Conservation (phyloP, 1,140 invertebrate genomes). For the Meloidogyne chitwoodi region DNA sequence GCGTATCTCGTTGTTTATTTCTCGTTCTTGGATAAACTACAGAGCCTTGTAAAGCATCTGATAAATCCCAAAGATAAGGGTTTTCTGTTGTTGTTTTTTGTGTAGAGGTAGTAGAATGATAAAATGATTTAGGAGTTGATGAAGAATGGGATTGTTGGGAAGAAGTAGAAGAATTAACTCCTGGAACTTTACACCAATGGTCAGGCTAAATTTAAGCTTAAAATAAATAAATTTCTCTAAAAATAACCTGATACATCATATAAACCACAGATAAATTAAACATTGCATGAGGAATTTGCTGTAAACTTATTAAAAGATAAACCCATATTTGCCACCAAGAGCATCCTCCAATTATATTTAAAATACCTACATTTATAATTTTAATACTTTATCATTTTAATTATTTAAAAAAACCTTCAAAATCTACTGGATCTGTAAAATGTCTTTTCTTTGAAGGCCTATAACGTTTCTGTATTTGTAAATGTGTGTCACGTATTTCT, state of each 20-base stretch:
- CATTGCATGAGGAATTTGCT: constrained; percentile 60
- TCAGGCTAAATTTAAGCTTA: constrained; percentile 54
- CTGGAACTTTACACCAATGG: constrained; percentile 55
- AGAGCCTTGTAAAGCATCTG: constrained; percentile 42
- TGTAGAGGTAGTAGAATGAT: not conserved
- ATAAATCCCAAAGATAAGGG: constrained; percentile 41
- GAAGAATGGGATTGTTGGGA: not conserved
- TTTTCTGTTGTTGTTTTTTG: not conserved
- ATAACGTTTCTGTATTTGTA: constrained; percentile 55
- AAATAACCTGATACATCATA: constrained; percentile 52
- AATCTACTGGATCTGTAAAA: constrained; percentile 57
- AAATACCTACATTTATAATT: constrained; percentile 49
- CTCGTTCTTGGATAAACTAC: constrained; percentile 51
- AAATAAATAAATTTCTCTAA: not conserved
- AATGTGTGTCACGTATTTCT: constrained; percentile 58
- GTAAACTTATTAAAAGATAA: constrained; percentile 54
- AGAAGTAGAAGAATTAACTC: constrained; percentile 38
- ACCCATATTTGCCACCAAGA: constrained; percentile 60
- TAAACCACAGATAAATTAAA: constrained; percentile 59
- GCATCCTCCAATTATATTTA: constrained; percentile 59
- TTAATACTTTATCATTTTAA: not conserved
- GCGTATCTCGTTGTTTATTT: constrained; percentile 46
- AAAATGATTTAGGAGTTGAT: not conserved
- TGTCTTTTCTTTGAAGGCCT: constrained; percentile 39
- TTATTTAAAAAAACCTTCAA: constrained; percentile 43